Conservation (phyloP, 2,888 invertebrate species). For the Dolichopus griseipennis region DNA sequence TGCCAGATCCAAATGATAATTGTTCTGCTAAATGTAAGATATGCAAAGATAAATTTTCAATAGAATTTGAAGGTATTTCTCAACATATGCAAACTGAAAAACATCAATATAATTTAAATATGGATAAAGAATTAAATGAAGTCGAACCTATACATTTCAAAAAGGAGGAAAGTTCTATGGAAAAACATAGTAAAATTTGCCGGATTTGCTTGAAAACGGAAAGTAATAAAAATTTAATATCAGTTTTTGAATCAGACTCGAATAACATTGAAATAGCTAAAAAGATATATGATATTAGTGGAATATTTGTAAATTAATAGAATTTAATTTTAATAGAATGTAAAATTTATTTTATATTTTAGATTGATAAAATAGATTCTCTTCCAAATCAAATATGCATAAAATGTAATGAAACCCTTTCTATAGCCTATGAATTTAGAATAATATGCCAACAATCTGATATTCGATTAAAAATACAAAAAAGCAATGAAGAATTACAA, state of each 20-base stretch:
- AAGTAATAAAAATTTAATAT: constrained; percentile 28
- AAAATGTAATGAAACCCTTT: constrained; percentile 33
- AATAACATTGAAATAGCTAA: constrained; percentile 25
- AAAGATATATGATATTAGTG: constrained; percentile 36
- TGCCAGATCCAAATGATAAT: background rate
- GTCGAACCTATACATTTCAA: background rate
- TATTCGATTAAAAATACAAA: constrained; percentile 23
- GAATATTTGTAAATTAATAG: constrained; percentile 30
- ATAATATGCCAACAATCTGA: constrained; percentile 37
- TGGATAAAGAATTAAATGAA: background rate
- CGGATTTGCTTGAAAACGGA: constrained; percentile 33
- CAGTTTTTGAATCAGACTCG: constrained; percentile 30
- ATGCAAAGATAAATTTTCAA: background rate
- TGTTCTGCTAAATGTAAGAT: background rate
- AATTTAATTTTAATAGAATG: background rate
- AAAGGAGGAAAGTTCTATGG: background rate
- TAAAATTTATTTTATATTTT: background rate
- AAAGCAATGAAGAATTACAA: constrained; percentile 14
- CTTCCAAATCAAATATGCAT: constrained; percentile 35
- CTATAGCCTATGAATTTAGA: constrained; percentile 37
- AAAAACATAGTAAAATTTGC: constrained; percentile 20
- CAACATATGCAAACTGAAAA: background rate
- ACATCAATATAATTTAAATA: background rate
- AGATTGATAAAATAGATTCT: constrained; percentile 31
- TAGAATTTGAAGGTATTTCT: background rate